A percentile compares a stretch with the other conserved stretches of the same genome.
These are phyloP conservation scores for Neolamprologus ventralis DNA, from an alignment of 2,113 vertebrate genomes.

Conservation along the genomic window DNA sequence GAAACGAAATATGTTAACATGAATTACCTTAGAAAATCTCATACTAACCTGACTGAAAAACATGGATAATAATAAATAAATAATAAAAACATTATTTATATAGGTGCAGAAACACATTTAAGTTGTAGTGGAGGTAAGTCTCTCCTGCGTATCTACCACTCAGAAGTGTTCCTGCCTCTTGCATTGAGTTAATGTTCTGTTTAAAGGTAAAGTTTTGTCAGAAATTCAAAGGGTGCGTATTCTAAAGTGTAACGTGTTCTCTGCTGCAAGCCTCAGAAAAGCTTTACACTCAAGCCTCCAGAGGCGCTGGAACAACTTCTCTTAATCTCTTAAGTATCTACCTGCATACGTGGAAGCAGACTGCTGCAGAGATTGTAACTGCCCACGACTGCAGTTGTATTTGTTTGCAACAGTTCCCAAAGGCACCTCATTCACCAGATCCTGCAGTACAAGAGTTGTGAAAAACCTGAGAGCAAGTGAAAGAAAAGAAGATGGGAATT, in stretches of 20 bases:
- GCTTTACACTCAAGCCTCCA: background rate
- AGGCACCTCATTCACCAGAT: constrained; percentile 89
- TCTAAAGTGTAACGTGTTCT: background rate
- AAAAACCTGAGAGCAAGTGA: constrained; percentile 79
- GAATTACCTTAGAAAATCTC: background rate
- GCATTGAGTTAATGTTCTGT: background rate
- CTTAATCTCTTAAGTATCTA: constrained; percentile 2
- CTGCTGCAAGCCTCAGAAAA: background rate
- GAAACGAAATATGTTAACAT: background rate
- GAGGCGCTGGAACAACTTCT: background rate
- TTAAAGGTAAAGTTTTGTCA: background rate
- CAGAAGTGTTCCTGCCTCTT: background rate
- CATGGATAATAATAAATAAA: too few species aligned
- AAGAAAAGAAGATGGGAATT: background rate
- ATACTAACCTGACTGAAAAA: background rate
- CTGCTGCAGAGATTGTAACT: constrained; percentile 95
- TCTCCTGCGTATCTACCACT: background rate
- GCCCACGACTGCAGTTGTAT: constrained; percentile 90
- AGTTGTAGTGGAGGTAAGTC: background rate
- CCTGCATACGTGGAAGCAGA: constrained; percentile 94
- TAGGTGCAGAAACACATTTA: background rate
- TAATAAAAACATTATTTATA: too few species aligned
- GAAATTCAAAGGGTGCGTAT: background rate
- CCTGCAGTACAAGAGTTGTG: constrained; percentile 89
- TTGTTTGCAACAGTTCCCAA: constrained; percentile 84